Conservation (phyloP, 2,888 invertebrate species). For the Apodemia hepburni region DNA sequence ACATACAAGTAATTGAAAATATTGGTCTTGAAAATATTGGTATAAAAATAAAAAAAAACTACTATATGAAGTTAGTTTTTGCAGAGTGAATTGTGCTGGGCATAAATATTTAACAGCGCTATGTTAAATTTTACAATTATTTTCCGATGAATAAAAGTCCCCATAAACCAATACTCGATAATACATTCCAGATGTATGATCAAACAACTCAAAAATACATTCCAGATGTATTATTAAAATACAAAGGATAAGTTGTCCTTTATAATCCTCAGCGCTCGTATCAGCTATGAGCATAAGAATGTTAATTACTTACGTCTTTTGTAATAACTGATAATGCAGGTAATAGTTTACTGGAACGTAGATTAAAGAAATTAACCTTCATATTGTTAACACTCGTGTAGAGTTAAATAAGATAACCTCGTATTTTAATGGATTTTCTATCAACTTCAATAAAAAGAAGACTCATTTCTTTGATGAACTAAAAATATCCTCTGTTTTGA, state of each 20-base stretch:
- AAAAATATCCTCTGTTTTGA: too few relatives aligned
- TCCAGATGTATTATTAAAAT: slow-evolving; percentile 27
- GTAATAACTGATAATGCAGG: slow-evolving; percentile 30
- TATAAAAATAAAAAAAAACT: too few relatives aligned
- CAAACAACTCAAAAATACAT: slow-evolving; percentile 21
- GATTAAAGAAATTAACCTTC: slow-evolving; percentile 8
- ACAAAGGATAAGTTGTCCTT: slow-evolving; percentile 21
- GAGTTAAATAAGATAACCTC: neutral
- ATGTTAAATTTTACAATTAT: too few relatives aligned
- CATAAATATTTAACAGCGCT: too few relatives aligned
- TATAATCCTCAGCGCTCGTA: slow-evolving; percentile 22
- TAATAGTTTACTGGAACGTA: slow-evolving; percentile 20
- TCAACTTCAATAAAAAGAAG: too few relatives aligned
- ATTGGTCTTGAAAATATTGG: neutral
- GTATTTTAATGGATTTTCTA: too few relatives aligned
- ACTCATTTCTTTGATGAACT: too few relatives aligned
- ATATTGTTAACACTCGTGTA: neutral
- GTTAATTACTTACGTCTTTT: slow-evolving; percentile 67
- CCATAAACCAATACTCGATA: too few relatives aligned
- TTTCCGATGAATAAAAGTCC: too few relatives aligned
- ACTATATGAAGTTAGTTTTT: too few relatives aligned
- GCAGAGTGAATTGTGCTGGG: too few relatives aligned
- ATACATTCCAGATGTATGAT: too few relatives aligned
- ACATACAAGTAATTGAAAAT: neutral
- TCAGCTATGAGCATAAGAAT: slow-evolving; percentile 43